Evolutionary conservation across 1,140 invertebrate species (phyloP).

Genomic region (Colletes latitarsis): DNA sequence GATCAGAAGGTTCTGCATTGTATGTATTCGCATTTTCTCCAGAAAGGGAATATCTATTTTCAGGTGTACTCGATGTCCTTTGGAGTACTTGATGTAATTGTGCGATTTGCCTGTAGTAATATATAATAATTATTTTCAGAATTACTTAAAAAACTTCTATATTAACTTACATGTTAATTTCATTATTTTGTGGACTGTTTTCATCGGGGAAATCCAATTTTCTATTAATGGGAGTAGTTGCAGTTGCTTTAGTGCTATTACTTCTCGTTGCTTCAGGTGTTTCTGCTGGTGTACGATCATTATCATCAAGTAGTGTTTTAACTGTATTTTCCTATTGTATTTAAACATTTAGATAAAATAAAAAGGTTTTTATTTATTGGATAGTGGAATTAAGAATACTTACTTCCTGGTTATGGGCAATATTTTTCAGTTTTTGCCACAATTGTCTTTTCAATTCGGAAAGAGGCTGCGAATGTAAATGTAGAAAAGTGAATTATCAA

Average conservation of each 20-base stretch:
- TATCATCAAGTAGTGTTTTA: background rate
- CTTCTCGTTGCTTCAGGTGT: background rate
- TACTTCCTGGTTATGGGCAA: conserved; percentile 29
- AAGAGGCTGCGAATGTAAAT: conserved; percentile 78
- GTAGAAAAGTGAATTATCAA: background rate
- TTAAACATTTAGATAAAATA: background rate
- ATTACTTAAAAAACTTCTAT: background rate
- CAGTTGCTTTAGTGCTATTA: background rate
- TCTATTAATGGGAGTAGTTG: conserved; percentile 59
- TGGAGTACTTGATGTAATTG: conserved; percentile 72
- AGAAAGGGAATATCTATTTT: conserved; percentile 69
- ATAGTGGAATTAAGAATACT: background rate
- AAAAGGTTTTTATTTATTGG: too few species aligned
- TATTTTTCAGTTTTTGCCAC: conserved; percentile 68
- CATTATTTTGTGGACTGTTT: conserved; percentile 56
- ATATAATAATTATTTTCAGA: background rate
- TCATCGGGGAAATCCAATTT: conserved; percentile 71
- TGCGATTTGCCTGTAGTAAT: conserved; percentile 68
- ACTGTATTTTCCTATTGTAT: conserved; percentile 12
- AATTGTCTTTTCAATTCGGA: conserved; percentile 80
- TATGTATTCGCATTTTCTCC: conserved; percentile 65
- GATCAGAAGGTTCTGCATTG: conserved; percentile 59
- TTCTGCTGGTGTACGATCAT: background rate
- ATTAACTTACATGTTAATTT: conserved; percentile 70
- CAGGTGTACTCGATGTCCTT: conserved; percentile 67